Evolutionary conservation across 1,140 invertebrate genomes (phyloP).

Genomic region (Ephestia elutella): DNA sequence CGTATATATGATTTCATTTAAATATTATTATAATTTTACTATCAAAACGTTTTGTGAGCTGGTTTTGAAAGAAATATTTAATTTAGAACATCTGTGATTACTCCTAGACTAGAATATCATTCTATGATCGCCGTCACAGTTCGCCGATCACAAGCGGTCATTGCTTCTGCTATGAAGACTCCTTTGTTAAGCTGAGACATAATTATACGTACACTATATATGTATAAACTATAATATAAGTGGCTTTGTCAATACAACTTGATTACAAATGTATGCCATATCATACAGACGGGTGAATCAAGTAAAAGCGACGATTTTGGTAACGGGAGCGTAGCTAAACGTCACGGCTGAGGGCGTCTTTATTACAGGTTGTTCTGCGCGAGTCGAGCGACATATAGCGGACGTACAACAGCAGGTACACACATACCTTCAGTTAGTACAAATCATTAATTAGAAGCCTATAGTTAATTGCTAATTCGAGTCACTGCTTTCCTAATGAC

Average conservation of each 20-base stretch:
- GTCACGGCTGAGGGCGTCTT: slow-evolving; percentile 31
- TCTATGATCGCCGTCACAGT: too few relatives aligned
- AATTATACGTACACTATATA: too few relatives aligned
- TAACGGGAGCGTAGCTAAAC: slow-evolving; percentile 27
- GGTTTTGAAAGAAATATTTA: too few relatives aligned
- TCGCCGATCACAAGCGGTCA: too few relatives aligned
- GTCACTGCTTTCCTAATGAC: slow-evolving; percentile 45
- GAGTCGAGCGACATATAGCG: slow-evolving; percentile 17
- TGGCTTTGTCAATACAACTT: background rate
- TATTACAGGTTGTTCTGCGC: slow-evolving; percentile 33
- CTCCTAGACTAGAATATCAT: too few relatives aligned
- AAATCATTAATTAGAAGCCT: slow-evolving; percentile 51
- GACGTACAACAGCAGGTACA: slow-evolving; percentile 26
- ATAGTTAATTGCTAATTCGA: slow-evolving; percentile 37
- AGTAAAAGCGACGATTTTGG: slow-evolving; percentile 27
- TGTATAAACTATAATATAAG: too few relatives aligned
- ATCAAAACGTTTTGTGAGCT: background rate
- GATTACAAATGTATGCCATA: slow-evolving; percentile 1
- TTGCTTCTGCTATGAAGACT: too few relatives aligned
- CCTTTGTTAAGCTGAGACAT: too few relatives aligned
- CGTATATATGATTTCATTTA: slow-evolving; percentile 28
- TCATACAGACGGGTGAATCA: slow-evolving; percentile 5
- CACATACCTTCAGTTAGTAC: slow-evolving; percentile 34
- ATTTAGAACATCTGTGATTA: too few relatives aligned
- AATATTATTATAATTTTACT: background rate